These are phyloP conservation scores for Macrosiphum euphorbiae DNA, from an alignment of 2,888 invertebrate genomes.

Conservation along the genomic window DNA sequence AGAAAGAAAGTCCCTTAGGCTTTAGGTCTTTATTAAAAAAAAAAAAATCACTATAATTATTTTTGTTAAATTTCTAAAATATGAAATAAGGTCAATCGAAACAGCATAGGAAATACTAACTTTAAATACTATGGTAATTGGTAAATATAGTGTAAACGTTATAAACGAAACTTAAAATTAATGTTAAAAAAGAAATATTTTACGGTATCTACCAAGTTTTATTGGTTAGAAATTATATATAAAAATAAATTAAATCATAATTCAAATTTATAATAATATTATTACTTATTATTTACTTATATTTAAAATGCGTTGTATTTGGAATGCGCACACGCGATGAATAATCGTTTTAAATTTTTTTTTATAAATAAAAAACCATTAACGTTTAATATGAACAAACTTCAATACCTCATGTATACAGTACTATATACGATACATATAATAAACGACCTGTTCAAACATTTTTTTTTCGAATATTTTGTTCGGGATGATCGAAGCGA, in stretches of 20 bases:
- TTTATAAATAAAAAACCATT: not conserved
- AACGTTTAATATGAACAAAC: not conserved
- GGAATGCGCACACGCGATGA: not conserved
- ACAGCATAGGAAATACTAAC: not conserved
- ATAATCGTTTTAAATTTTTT: not conserved
- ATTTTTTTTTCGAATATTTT: not conserved
- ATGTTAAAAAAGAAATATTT: not conserved
- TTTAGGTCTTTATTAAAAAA: not conserved
- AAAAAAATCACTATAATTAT: not conserved
- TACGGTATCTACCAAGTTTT: not conserved
- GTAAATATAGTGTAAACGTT: not conserved
- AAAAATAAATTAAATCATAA: not conserved
- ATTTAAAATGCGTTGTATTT: not conserved
- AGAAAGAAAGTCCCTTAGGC: not conserved
- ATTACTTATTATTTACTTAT: not conserved
- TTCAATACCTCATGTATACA: too few species aligned
- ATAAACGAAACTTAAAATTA: not conserved
- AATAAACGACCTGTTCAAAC: not conserved
- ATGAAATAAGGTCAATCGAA: not conserved
- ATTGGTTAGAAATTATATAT: not conserved
- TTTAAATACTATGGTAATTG: not conserved
- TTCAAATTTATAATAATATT: not conserved
- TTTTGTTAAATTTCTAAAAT: not conserved
- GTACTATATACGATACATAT: not conserved
- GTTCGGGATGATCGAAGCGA: not conserved